Evolutionary conservation across 2,888 invertebrate genomes (phyloP).

Genomic region (Lamellibrachia columna): DNA sequence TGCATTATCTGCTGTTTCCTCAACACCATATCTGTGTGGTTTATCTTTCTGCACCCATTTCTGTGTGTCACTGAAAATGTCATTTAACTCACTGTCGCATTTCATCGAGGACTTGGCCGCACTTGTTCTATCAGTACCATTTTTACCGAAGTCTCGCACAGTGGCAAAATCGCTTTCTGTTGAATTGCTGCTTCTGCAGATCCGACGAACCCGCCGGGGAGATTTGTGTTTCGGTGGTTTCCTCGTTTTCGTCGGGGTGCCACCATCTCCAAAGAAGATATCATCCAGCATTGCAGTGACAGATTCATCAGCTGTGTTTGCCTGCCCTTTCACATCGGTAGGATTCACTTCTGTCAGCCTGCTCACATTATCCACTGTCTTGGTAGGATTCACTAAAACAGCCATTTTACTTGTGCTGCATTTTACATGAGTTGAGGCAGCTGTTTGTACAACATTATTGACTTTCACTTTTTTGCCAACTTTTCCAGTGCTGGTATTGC

Average conservation of each 20-base stretch:
- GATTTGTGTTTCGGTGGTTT: constrained; percentile 16
- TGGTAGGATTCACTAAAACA: neutral
- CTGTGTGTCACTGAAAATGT: constrained; percentile 3
- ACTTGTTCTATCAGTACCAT: neutral
- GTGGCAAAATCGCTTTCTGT: neutral
- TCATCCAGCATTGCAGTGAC: neutral
- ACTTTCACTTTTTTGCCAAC: neutral
- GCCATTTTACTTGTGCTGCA: neutral
- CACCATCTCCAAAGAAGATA: neutral
- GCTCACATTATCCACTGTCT: neutral
- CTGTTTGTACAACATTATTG: neutral
- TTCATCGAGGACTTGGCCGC: neutral
- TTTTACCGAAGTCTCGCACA: neutral
- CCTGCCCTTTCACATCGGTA: neutral
- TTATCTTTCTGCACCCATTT: constrained; percentile 10
- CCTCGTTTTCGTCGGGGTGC: neutral
- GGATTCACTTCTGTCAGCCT: neutral
- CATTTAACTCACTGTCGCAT: neutral
- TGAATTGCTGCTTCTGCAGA: neutral
- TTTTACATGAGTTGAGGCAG: neutral
- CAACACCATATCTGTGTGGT: neutral
- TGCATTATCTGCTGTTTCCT: neutral
- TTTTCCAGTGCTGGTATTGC: neutral
- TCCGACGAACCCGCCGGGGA: neutral
- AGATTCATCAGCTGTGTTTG: neutral